Evolutionary conservation across 2,888 invertebrate genomes (phyloP), one percentile per base, ranked within the genome.

Genomic region (Cryptocephalus primarius): DNA sequence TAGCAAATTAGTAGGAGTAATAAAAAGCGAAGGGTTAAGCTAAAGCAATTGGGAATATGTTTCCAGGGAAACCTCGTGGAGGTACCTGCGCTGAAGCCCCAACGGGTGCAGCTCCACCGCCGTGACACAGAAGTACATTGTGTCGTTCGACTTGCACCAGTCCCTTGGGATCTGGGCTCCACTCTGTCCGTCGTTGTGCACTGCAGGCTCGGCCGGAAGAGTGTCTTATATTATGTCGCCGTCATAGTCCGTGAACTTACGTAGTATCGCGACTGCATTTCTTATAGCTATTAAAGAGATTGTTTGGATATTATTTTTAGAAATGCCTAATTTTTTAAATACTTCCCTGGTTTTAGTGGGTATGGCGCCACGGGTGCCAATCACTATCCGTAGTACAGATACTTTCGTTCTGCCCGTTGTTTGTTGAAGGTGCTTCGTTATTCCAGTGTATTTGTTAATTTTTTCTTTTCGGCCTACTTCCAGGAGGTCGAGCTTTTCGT

Each of bases 361-460:
- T 49, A 65, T 48, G 9, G 61, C 60, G 10, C 63, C 63, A 48
- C 63, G 50, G 39, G 63, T 62, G 8, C 65, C 63, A 11, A 65
- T 56, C 42, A 65, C 61, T 6, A 64, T 53, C 0, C 63, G 64
- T 44, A 63, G 53, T 40, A 63, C 63, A 39, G 53, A 45, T 0
- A 51, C 55, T 39, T 36, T 39, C 8, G 40, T 4, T 0, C 47
- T 55, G 4, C 50, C 51, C 4, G 48, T 52, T 31, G 42, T 8
- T 8, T 33, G 34, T 43, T 46, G 50, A 11, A 59, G 46, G 13
- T 39, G 10, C 11, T 58, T 55, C 48, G 59, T 51, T 44, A 60
- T 51, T 8, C 13, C 38, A 12, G 33, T 32, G 46, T 63, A 62
- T 44, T 65, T 64, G 0, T 45, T 34, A 1, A 55, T 31, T 43